A percentile compares a stretch with the other conserved stretches of the same genome.
These are phyloP conservation scores for Frankliniella fusca DNA, from an alignment of 2,888 invertebrate species.

Conservation along the genomic window DNA sequence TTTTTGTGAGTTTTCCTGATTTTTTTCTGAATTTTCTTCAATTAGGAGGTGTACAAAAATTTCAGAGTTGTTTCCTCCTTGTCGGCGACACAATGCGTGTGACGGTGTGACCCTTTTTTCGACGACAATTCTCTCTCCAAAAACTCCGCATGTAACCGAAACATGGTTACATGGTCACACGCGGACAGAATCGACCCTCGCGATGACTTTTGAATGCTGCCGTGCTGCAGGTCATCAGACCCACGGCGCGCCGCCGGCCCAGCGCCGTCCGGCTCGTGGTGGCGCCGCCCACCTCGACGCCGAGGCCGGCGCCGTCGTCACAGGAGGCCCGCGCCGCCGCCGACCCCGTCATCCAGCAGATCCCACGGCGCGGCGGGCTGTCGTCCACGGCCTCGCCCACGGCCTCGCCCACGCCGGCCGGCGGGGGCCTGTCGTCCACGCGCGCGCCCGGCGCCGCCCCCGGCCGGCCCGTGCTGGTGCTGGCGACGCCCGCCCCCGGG, in stretches of 20 bases:
- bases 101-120: too few relatives aligned
- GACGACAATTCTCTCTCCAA: too few relatives aligned
- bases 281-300: not conserved
- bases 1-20: too few relatives aligned
- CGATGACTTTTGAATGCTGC: not conserved
- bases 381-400: slow-evolving; percentile 27
- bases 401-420: slow-evolving; percentile 17
- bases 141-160: too few relatives aligned
- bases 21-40: too few relatives aligned
- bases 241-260: not conserved
- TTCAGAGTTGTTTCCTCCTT: too few relatives aligned
- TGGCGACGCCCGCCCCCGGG: slow-evolving; percentile 32
- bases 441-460: slow-evolving; percentile 24
- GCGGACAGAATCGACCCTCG: not conserved
- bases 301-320: not conserved
- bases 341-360: slow-evolving; percentile 40
- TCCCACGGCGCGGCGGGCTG: slow-evolving; percentile 36
- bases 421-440: slow-evolving; percentile 12
- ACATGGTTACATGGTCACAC: too few relatives aligned
- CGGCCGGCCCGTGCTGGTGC: slow-evolving; percentile 30
- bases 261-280: not conserved
- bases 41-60: too few relatives aligned
- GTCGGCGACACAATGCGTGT: too few relatives aligned
- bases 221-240: not conserved
- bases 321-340: not conserved